Conservation (phyloP, 2,797 vertebrate genomes). For the Spinus olivaceus region DNA sequence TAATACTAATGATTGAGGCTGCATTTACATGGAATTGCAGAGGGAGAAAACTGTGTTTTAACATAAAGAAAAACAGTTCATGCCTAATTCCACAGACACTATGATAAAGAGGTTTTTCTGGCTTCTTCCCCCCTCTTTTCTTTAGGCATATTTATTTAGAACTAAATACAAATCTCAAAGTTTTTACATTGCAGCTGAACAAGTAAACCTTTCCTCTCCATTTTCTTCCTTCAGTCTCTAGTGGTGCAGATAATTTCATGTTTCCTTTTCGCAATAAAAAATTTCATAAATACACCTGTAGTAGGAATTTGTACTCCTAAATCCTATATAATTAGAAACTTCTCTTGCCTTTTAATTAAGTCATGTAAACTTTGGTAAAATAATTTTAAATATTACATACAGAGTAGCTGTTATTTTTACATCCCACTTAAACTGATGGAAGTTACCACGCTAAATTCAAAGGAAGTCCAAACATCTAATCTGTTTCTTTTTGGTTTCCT, state of each 20-base stretch:
- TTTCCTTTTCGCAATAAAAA: background rate
- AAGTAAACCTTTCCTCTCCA: background rate
- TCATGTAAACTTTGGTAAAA: background rate
- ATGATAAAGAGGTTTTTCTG: background rate
- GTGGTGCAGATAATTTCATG: background rate
- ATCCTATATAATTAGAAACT: background rate
- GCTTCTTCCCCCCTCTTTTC: background rate
- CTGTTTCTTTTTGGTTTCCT: background rate
- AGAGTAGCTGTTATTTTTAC: background rate
- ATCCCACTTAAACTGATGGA: background rate
- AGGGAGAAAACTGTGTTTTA: background rate
- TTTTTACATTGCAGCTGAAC: background rate
- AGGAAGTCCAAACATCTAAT: background rate
- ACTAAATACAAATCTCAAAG: background rate
- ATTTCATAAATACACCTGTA: background rate
- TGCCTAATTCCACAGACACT: background rate
- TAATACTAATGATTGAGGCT: background rate
- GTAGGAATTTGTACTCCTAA: background rate
- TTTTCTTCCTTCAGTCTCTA: background rate
- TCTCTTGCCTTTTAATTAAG: background rate
- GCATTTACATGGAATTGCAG: background rate
- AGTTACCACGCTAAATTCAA: background rate
- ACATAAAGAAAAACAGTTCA: background rate
- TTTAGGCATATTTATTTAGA: background rate
- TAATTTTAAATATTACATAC: background rate